Evolutionary conservation across 2,113 vertebrate genomes (phyloP).

Genomic region (Pionites leucogaster): DNA sequence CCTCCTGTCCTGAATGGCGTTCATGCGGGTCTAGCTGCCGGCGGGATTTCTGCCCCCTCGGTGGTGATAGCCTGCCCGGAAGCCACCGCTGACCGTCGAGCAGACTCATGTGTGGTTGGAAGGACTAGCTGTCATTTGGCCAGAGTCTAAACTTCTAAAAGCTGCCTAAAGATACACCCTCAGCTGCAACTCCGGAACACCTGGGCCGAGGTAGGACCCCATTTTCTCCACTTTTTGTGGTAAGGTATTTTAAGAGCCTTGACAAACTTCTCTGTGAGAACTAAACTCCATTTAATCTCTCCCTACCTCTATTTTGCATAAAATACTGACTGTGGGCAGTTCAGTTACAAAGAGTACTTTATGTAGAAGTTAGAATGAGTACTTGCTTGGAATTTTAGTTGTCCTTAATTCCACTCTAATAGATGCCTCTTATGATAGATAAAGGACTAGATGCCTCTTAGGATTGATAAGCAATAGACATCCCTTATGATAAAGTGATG

Average conservation of each 20-base stretch:
- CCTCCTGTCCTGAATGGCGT: rapidly evolving
- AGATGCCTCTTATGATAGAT: neutral
- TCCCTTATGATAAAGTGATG: neutral
- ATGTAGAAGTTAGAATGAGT: neutral
- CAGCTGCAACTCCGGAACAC: neutral
- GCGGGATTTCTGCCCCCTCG: neutral
- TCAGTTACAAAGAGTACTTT: neutral
- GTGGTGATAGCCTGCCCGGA: neutral
- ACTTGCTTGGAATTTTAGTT: neutral
- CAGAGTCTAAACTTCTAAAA: neutral
- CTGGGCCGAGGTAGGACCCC: neutral
- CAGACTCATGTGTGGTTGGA: neutral
- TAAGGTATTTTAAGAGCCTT: neutral
- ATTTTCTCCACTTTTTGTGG: neutral
- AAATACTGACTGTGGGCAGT: neutral
- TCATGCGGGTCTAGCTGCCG: rapidly evolving
- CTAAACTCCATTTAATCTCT: neutral
- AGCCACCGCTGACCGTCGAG: rapidly evolving
- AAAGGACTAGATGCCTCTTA: neutral
- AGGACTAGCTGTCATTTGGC: rapidly evolving
- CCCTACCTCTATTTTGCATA: neutral
- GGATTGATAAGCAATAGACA: neutral
- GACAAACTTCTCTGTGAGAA: neutral
- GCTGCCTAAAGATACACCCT: neutral
- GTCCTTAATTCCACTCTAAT: neutral